phyloP scores from a whole-genome alignment of 2,888 invertebrate genomes.

The Ethmia dodecea region DNA sequence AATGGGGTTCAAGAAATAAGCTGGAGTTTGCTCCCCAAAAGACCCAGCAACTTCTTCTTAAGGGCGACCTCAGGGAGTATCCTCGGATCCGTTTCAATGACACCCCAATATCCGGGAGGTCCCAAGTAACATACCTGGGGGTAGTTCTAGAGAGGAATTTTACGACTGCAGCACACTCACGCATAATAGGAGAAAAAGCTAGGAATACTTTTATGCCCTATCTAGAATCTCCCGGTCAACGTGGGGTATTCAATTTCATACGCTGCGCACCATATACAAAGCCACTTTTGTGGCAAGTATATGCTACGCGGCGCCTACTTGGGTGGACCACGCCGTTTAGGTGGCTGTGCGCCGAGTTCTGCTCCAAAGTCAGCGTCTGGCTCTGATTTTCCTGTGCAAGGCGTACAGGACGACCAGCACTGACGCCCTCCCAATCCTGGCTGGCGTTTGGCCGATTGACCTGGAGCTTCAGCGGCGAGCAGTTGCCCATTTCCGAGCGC shows the following conservation, averaged over 20 bases:
- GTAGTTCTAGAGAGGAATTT: not conserved
- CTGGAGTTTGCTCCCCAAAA: constrained; percentile 7
- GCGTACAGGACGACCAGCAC: constrained; percentile 26
- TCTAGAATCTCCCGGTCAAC: constrained; percentile 20
- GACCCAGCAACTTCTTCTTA: constrained; percentile 4
- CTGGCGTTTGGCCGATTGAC: constrained; percentile 25
- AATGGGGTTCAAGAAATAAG: constrained; percentile 2
- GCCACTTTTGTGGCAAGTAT: constrained; percentile 18
- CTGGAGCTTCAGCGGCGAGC: too few relatives aligned
- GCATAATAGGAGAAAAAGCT: constrained; percentile 11
- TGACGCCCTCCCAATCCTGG: constrained; percentile 23
- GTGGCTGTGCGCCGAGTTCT: constrained; percentile 16
- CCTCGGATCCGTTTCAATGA: constrained; percentile 1
- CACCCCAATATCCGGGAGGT: not conserved
- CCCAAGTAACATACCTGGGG: not conserved
- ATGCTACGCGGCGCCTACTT: constrained; percentile 18
- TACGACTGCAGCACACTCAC: constrained; percentile 11
- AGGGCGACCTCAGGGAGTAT: constrained; percentile 1
- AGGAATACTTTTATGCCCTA: constrained; percentile 14
- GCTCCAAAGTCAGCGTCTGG: constrained; percentile 18
- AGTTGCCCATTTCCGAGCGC: too few relatives aligned
- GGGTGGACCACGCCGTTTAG: constrained; percentile 9
- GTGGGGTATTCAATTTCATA: constrained; percentile 17
- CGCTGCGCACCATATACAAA: constrained; percentile 12
- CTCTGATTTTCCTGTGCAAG: constrained; percentile 21